Evolutionary conservation across 2,113 vertebrate genomes (phyloP).

Genomic region (Oryzias javanicus): DNA sequence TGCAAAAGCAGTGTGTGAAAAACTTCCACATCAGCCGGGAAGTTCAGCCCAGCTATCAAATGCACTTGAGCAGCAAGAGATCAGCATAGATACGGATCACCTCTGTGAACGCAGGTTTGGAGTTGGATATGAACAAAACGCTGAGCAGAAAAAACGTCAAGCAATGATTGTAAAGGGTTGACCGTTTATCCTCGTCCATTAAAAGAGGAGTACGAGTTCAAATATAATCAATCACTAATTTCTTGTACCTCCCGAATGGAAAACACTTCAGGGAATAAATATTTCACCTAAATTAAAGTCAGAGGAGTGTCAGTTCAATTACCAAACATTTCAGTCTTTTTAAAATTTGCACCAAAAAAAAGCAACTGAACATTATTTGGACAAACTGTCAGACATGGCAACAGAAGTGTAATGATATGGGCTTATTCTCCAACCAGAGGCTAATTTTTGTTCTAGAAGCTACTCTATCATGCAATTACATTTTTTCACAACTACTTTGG

Average conservation of each 20-base stretch:
- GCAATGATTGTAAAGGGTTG: neutral
- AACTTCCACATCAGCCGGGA: neutral
- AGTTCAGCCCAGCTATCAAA: neutral
- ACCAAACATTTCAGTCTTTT: slow-evolving; percentile 30
- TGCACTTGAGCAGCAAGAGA: neutral
- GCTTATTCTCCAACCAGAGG: neutral
- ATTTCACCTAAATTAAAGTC: no score
- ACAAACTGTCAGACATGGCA: no score
- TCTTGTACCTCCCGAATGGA: no score
- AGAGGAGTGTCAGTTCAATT: no score
- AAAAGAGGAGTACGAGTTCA: neutral
- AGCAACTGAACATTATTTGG: neutral
- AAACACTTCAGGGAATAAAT: no score
- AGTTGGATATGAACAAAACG: neutral
- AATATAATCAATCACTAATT: no score
- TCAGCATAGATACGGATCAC: no score
- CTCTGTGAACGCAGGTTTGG: neutral
- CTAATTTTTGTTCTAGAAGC: no score
- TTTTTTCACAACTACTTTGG: no score
- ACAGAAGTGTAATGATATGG: neutral
- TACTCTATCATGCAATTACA: no score
- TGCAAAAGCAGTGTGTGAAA: neutral
- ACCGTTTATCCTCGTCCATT: neutral
- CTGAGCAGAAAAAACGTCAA: neutral
- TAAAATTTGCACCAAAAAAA: slow-evolving; percentile 37